Evolutionary conservation across 1,140 invertebrate species (phyloP).

Genomic region (Ylistrum balloti): DNA sequence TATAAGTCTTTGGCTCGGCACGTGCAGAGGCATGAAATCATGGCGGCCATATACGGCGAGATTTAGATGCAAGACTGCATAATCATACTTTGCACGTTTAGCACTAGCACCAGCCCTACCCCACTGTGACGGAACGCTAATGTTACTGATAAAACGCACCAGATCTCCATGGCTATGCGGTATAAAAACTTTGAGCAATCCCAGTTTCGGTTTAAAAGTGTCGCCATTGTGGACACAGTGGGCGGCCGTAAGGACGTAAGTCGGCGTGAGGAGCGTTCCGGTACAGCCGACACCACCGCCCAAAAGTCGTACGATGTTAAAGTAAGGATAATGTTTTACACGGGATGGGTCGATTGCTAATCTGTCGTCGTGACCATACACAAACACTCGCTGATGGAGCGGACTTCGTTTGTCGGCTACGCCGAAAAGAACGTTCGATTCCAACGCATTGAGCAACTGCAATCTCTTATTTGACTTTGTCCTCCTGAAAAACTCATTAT

Average conservation of each 20-base stretch:
- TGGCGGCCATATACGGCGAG: constrained; percentile 64
- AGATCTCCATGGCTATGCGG: constrained; percentile 67
- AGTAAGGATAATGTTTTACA: constrained; percentile 67
- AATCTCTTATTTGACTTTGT: not conserved
- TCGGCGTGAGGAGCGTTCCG: constrained; percentile 73
- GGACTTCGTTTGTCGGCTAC: not conserved
- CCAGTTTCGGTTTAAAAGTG: constrained; percentile 66
- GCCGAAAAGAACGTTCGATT: not conserved
- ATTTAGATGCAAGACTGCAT: constrained; percentile 71
- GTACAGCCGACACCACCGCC: constrained; percentile 72
- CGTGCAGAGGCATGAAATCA: constrained; percentile 69
- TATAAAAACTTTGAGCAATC: constrained; percentile 73
- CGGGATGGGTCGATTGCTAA: not conserved
- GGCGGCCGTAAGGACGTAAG: constrained; percentile 74
- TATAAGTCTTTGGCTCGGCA: constrained; percentile 63
- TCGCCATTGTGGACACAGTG: constrained; percentile 75
- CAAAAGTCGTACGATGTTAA: constrained; percentile 71
- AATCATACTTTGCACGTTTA: constrained; percentile 66
- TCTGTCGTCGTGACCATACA: not conserved
- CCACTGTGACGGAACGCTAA: constrained; percentile 72
- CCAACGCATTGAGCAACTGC: not conserved
- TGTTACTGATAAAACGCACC: constrained; percentile 72
- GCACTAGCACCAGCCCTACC: constrained; percentile 49
- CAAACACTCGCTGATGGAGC: not conserved
- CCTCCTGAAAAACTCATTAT: not conserved